These are phyloP conservation scores for Orchestes rusci DNA, from an alignment of 2,888 invertebrate species.

Conservation along the genomic window DNA sequence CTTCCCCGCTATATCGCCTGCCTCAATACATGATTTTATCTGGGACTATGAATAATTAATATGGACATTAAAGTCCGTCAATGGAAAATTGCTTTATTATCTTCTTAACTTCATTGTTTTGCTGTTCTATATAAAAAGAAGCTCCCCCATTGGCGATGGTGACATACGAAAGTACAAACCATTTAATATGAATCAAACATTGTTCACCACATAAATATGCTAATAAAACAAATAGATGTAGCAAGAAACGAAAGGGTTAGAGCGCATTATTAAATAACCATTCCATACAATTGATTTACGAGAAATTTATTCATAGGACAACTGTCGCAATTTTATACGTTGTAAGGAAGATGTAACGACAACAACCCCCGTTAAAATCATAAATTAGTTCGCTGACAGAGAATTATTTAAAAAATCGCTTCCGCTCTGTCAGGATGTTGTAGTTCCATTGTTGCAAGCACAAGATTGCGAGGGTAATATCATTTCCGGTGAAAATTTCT, in stretches of 20 bases:
- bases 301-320: slow-evolving; percentile 23
- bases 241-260: slow-evolving; percentile 19
- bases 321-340: slow-evolving; percentile 18
- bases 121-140: too few relatives aligned
- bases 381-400: slow-evolving; percentile 20
- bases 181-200: too few relatives aligned
- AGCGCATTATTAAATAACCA: slow-evolving; percentile 18
- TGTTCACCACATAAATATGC: slow-evolving; percentile 18
- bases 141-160: too few relatives aligned
- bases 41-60: too few relatives aligned
- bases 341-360: slow-evolving; percentile 15
- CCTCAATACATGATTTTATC: background rate
- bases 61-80: too few relatives aligned
- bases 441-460: slow-evolving; percentile 21
- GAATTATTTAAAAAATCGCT: slow-evolving; percentile 24
- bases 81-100: too few relatives aligned
- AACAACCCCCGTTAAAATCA: slow-evolving; percentile 16
- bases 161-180: too few relatives aligned
- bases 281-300: slow-evolving; percentile 18
- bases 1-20: slow-evolving; percentile 1
- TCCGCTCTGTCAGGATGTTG: slow-evolving; percentile 21
- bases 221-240: slow-evolving; percentile 14
- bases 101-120: too few relatives aligned
- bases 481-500: slow-evolving; percentile 23
- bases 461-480: slow-evolving; percentile 22